These are phyloP conservation scores for Prunella strophiata DNA, from an alignment of 2,797 vertebrate species.

Conservation along the genomic window DNA sequence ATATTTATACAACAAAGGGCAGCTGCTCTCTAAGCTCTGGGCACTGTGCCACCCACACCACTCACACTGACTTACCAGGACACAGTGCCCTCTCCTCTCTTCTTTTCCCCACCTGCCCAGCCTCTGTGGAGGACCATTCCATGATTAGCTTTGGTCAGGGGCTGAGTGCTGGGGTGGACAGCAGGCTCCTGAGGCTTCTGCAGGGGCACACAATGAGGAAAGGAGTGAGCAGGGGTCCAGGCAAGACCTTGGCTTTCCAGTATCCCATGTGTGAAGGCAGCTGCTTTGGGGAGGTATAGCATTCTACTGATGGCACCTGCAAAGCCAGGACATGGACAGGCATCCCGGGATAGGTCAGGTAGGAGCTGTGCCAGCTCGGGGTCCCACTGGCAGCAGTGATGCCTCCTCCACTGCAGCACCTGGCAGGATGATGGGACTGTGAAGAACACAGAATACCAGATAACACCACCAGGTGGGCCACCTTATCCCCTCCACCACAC, in stretches of 20 bases:
- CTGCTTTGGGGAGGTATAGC: background rate
- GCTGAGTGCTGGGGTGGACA: background rate
- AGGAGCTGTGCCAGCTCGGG: background rate
- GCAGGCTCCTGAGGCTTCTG: fast-evolving
- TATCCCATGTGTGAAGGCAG: background rate
- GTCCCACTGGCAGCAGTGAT: background rate
- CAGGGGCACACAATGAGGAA: background rate
- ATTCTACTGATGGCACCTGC: background rate
- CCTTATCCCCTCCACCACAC: background rate
- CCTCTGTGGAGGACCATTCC: background rate
- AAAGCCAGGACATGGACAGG: fast-evolving
- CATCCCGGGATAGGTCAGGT: no score
- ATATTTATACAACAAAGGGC: background rate
- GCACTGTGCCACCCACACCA: background rate
- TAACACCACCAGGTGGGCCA: background rate
- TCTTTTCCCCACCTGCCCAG: background rate
- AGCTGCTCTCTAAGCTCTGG: background rate
- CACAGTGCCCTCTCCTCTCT: background rate
- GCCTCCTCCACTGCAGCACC: background rate
- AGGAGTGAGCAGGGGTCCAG: background rate
- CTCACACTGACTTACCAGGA: background rate
- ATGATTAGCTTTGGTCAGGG: fast-evolving
- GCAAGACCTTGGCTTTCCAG: background rate
- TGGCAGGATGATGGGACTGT: background rate
- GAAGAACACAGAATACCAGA: background rate